Conservation (phyloP, 1,140 invertebrate species). For the Drosophila kikkawai region DNA sequence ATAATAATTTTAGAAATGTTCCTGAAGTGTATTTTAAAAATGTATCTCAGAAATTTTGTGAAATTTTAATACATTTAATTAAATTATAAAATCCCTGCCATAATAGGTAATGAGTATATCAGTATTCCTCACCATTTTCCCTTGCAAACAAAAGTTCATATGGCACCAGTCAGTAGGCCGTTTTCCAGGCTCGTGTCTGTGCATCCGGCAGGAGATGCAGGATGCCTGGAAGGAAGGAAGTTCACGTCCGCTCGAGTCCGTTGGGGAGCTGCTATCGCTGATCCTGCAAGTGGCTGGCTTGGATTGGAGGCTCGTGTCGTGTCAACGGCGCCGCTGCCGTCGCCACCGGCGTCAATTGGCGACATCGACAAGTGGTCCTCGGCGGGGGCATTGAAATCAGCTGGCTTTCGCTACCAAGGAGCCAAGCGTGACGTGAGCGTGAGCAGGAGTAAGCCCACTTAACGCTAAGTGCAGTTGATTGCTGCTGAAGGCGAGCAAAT, state of each 20-base stretch:
- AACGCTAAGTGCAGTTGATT: conserved; percentile 68
- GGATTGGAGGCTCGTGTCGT: conserved; percentile 31
- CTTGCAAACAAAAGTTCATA: neutral
- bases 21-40: too few relatives aligned
- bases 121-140: neutral
- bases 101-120: neutral
- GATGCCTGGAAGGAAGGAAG: conserved; percentile 30
- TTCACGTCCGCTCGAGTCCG: conserved; percentile 27
- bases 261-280: conserved; percentile 28
- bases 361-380: conserved; percentile 40
- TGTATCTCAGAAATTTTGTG: too few relatives aligned
- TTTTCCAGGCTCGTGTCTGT: conserved; percentile 21
- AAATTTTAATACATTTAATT: too few relatives aligned
- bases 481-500: conserved; percentile 58
- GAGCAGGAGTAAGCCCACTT: conserved; percentile 37
- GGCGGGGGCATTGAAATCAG: conserved; percentile 52
- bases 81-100: too few relatives aligned
- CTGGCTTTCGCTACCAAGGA: conserved; percentile 1
- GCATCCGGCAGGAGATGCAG: conserved; percentile 31
- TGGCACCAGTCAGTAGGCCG: conserved; percentile 2
- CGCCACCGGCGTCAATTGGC: conserved; percentile 13
- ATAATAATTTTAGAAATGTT: too few relatives aligned
- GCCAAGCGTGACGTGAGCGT: neutral
- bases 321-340: conserved; percentile 28
- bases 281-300: conserved; percentile 44